Evolutionary conservation across 30 jellyfish, hydroid and myxozoan species (phyloP).

Genomic region (Clytia hemisphaerica): DNA sequence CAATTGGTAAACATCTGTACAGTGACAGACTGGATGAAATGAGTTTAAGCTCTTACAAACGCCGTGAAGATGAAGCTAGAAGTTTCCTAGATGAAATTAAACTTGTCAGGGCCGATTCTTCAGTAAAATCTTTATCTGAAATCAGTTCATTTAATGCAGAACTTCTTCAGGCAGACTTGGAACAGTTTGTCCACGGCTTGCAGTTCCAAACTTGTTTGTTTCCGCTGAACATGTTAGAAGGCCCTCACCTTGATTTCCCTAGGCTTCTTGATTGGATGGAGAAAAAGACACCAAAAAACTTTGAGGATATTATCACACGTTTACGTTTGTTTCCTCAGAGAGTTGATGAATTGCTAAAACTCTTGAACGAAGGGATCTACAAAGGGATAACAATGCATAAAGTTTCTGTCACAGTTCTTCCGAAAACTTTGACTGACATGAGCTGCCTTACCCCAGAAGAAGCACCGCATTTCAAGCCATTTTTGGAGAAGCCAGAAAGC

Average conservation of each 20-base stretch:
- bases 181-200: slow-evolving; percentile 50
- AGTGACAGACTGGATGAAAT: slow-evolving; percentile 55
- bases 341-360: slow-evolving; percentile 39
- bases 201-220: slow-evolving; percentile 45
- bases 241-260: slow-evolving; percentile 93
- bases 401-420: slow-evolving; percentile 53
- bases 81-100: slow-evolving; percentile 16
- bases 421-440: slow-evolving; percentile 26
- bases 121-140: background rate
- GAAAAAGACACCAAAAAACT: slow-evolving; percentile 52
- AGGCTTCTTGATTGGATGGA: slow-evolving; percentile 82
- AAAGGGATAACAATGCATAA: slow-evolving; percentile 37
- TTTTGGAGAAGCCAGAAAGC: slow-evolving; percentile 27
- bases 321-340: slow-evolving; percentile 52
- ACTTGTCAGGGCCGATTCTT: background rate
- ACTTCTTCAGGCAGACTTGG: slow-evolving; percentile 47
- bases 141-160: slow-evolving; percentile 15
- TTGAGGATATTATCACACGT: slow-evolving; percentile 45
- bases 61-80: slow-evolving; percentile 44
- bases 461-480: slow-evolving; percentile 50
- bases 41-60: slow-evolving; percentile 33
- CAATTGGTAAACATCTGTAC: slow-evolving; percentile 60
- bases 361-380: slow-evolving; percentile 42
- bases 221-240: slow-evolving; percentile 77
- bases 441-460: slow-evolving; percentile 19